These are phyloP conservation scores for Tetheella fluctuosa DNA, from an alignment of 2,888 invertebrate genomes.

Conservation along the genomic window DNA sequence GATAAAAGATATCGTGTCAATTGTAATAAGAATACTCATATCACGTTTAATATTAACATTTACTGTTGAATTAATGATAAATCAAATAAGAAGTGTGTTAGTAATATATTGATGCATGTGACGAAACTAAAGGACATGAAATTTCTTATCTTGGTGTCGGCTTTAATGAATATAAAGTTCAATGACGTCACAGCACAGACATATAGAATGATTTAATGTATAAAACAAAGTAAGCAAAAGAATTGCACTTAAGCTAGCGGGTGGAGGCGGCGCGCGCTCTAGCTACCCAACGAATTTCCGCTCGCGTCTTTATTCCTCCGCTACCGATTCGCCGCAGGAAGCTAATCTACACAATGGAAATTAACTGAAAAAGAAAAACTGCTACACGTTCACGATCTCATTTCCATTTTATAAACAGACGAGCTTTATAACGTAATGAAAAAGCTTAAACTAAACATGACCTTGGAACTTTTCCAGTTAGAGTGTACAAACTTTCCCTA, in stretches of 20 bases:
- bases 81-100: neutral
- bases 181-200: neutral
- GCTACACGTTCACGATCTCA: constrained; percentile 33
- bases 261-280: constrained; percentile 47
- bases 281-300: constrained; percentile 60
- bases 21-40: constrained; percentile 8
- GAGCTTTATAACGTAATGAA: constrained; percentile 39
- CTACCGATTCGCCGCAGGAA: constrained; percentile 57
- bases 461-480: constrained; percentile 38
- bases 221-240: constrained; percentile 47
- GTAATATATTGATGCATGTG: neutral
- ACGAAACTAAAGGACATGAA: neutral
- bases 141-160: neutral
- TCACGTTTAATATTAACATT: neutral
- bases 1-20: constrained; percentile 9
- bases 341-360: constrained; percentile 68
- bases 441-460: constrained; percentile 38
- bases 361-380: constrained; percentile 48
- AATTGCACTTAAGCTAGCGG: constrained; percentile 44
- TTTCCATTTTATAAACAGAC: constrained; percentile 49
- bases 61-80: neutral
- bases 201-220: constrained; percentile 30
- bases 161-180: neutral
- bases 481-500: constrained; percentile 29
- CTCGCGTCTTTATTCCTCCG: constrained; percentile 38